A percentile compares a stretch with the other conserved stretches of the same genome.
These are phyloP conservation scores for Lasioglossum malachurum DNA, from an alignment of 2,888 invertebrate genomes.

Conservation along the genomic window DNA sequence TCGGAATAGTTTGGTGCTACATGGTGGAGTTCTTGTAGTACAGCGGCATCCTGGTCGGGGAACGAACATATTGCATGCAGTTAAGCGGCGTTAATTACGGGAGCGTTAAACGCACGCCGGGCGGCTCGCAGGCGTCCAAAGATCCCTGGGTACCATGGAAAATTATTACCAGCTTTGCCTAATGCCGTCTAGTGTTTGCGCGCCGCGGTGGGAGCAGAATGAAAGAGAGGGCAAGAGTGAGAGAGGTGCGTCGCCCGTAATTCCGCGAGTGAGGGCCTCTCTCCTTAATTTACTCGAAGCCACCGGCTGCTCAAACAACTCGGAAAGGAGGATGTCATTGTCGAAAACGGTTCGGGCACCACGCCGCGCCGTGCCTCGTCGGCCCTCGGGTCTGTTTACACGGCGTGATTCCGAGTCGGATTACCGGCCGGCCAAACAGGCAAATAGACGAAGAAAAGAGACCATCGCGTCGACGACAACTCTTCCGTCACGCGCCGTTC, in stretches of 20 bases:
- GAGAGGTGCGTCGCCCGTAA: neutral
- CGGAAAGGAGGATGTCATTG: constrained; percentile 28
- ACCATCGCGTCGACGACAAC: neutral
- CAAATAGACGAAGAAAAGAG: constrained; percentile 9
- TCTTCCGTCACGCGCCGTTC: neutral
- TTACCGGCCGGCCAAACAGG: constrained; percentile 3
- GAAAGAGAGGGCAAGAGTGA: neutral
- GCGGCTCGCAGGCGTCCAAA: constrained; percentile 2
- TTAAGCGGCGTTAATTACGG: constrained; percentile 20
- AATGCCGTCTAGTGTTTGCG: constrained; percentile 25
- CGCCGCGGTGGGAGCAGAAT: neutral
- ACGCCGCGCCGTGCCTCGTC: neutral
- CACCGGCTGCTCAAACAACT: constrained; percentile 28
- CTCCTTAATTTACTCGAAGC: constrained; percentile 36
- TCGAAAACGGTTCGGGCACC: constrained; percentile 19
- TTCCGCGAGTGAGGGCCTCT: neutral
- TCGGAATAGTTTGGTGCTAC: neutral
- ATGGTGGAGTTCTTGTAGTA: neutral
- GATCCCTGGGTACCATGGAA: neutral
- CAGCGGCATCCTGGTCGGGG: neutral
- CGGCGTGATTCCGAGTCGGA: constrained; percentile 13
- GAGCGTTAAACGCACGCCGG: constrained; percentile 12
- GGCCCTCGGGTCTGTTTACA: constrained; percentile 10
- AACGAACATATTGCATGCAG: constrained; percentile 3
- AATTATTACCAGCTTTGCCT: constrained; percentile 13